Evolutionary conservation across 2,888 invertebrate species (phyloP).

Genomic region (Dusona sp.): DNA sequence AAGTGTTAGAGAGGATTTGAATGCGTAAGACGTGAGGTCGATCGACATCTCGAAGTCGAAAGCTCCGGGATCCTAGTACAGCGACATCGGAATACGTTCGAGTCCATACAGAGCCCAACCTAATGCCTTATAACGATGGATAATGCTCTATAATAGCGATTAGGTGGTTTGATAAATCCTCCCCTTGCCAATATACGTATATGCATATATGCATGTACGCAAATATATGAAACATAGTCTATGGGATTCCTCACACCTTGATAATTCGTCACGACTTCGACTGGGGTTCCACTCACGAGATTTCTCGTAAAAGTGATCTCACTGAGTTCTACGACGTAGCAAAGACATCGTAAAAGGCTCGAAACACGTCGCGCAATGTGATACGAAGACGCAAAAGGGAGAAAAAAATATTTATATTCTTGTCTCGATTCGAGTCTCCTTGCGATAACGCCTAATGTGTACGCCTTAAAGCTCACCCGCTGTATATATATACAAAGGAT

Average conservation of each 20-base stretch:
- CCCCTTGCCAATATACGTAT: conserved; percentile 5
- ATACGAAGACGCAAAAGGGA: conserved; percentile 11
- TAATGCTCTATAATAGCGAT: conserved; percentile 64
- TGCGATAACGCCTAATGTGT: conserved; percentile 64
- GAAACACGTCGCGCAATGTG: conserved; percentile 3
- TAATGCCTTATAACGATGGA: conserved; percentile 62
- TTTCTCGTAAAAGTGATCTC: conserved; percentile 1
- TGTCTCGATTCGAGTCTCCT: conserved; percentile 64
- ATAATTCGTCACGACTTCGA: neutral
- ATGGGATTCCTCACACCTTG: neutral
- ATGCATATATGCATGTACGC: neutral
- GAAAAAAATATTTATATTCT: conserved; percentile 22
- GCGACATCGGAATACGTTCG: conserved; percentile 20
- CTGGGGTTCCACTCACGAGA: neutral
- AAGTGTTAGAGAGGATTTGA: conserved; percentile 15
- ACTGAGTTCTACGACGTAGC: neutral
- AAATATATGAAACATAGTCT: neutral
- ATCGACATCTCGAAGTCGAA: conserved; percentile 56
- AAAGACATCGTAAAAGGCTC: conserved; percentile 35
- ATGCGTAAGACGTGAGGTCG: conserved; percentile 53
- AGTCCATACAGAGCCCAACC: conserved; percentile 25
- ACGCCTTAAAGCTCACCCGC: conserved; percentile 60
- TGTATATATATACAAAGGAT: neutral
- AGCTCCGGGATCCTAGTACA: conserved; percentile 47
- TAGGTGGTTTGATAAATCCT: conserved; percentile 49